These are phyloP conservation scores for Phoxinus dragarum DNA, from an alignment of 2,797 vertebrate species.

Conservation along the genomic window DNA sequence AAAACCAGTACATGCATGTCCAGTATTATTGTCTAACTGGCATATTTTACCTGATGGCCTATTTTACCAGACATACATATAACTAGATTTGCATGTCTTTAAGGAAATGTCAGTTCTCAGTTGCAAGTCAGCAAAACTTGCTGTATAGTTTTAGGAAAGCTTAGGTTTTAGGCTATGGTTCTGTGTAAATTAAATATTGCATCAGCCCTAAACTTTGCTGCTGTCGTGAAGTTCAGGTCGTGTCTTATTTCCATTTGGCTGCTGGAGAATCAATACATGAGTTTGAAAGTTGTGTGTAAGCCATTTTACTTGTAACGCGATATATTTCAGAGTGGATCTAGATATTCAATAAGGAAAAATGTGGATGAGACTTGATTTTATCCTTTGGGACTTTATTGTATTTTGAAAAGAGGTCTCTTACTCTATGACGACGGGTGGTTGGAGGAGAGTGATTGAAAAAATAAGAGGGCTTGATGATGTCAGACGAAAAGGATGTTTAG, in stretches of 20 bases:
- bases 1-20: not conserved
- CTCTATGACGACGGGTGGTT: not conserved
- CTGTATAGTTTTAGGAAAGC: not conserved
- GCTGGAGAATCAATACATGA: constrained; percentile 1
- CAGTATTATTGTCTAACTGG: not conserved
- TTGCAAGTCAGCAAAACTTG: not conserved
- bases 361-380: no score
- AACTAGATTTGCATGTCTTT: not conserved
- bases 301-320: not conserved
- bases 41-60: not conserved
- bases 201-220: not conserved
- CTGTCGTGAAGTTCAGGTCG: not conserved
- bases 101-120: not conserved
- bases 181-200: not conserved
- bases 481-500: not conserved
- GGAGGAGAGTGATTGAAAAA: not conserved
- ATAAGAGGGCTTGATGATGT: not conserved
- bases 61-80: not conserved
- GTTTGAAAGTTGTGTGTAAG: not conserved
- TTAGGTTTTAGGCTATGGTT: not conserved
- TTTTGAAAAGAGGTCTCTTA: not conserved
- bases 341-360: not conserved
- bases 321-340: not conserved
- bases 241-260: not conserved
- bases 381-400: not conserved